These are phyloP conservation scores for Neuroscelio doddi DNA, from an alignment of 2,888 invertebrate species.

Conservation along the genomic window DNA sequence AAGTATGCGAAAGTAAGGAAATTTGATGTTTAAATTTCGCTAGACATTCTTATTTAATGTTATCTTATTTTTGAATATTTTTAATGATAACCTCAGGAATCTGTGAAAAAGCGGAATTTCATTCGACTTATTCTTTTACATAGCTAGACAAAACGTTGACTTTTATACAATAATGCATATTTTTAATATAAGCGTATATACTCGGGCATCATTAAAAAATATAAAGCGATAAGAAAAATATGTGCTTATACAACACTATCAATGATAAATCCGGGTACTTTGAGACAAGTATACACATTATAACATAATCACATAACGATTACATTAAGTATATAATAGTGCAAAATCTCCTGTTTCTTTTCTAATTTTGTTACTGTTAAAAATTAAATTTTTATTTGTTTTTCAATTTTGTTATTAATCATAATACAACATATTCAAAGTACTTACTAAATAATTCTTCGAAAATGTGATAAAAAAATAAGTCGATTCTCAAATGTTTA, in stretches of 20 bases:
- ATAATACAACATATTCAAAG: not conserved
- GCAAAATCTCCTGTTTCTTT: not conserved
- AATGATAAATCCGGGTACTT: constrained; percentile 34
- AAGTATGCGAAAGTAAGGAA: too few relatives aligned
- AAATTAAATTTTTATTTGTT: too few relatives aligned
- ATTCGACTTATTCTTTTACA: constrained; percentile 10
- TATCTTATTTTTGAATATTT: not conserved
- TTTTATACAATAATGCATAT: constrained; percentile 64
- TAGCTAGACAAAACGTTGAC: constrained; percentile 29
- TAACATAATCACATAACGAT: constrained; percentile 13
- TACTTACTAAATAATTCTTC: not conserved
- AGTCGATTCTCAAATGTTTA: too few relatives aligned
- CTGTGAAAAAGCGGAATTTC: not conserved
- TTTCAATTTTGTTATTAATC: not conserved
- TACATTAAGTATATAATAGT: too few relatives aligned
- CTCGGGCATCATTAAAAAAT: constrained; percentile 51
- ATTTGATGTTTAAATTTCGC: too few relatives aligned
- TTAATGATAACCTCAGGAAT: not conserved
- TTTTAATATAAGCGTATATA: constrained; percentile 62
- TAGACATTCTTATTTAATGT: not conserved
- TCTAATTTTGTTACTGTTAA: not conserved
- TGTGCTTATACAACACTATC: constrained; percentile 49
- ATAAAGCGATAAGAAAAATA: constrained; percentile 23
- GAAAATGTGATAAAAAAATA: not conserved
- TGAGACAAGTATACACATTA: constrained; percentile 3